These are phyloP conservation scores for Pangasius mekongensis DNA, from an alignment of 2,797 vertebrate genomes.

Conservation along the genomic window DNA sequence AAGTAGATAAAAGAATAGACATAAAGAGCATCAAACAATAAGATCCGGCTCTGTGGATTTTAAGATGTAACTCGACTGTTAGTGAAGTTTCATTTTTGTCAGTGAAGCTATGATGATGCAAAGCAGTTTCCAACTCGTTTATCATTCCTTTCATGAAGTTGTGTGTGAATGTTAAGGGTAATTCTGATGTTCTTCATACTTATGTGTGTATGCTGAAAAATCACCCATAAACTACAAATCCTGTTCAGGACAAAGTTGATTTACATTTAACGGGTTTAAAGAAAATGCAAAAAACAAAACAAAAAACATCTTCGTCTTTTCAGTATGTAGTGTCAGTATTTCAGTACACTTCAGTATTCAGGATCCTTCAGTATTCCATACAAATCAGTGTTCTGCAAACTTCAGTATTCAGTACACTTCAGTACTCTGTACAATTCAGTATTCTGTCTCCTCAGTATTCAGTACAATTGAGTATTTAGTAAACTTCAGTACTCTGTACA, in stretches of 20 bases:
- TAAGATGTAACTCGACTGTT: not conserved
- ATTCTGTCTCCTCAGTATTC: not conserved
- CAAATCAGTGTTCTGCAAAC: not conserved
- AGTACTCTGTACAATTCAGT: not conserved
- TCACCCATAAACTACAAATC: not conserved
- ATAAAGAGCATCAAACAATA: not conserved
- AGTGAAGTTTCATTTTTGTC: not conserved
- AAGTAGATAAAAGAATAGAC: not conserved
- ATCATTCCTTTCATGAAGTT: not conserved
- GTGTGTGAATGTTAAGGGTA: not conserved
- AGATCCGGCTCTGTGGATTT: not conserved
- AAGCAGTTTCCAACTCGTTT: too few species aligned
- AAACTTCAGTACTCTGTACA: not conserved
- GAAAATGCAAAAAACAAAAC: too few species aligned
- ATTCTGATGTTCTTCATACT: not conserved
- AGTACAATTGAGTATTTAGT: too few species aligned
- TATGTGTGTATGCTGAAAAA: not conserved
- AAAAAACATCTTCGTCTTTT: too few species aligned
- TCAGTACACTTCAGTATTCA: not conserved
- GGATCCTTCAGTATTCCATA: too few species aligned
- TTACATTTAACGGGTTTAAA: too few species aligned
- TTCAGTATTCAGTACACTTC: not conserved
- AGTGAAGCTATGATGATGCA: not conserved
- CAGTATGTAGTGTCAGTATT: not conserved
- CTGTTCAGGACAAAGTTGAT: too few species aligned